A percentile compares a stretch with the other conserved stretches of the same genome.
Evolutionary conservation across 2,113 vertebrate genomes (phyloP).

Genomic region (Picathartes gymnocephalus): DNA sequence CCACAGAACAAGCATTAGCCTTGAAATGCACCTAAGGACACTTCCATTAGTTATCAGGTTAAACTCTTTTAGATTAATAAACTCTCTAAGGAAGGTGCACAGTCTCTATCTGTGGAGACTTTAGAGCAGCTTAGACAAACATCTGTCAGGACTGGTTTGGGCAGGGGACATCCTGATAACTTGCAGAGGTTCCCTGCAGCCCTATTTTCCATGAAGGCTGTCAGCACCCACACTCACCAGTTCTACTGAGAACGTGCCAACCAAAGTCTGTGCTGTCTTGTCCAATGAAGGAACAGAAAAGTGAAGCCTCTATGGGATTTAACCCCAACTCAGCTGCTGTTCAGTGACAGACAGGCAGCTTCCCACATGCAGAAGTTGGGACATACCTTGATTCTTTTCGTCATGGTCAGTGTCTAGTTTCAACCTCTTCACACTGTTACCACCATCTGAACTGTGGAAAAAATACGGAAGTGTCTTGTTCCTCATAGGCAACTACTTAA

Average conservation of each 20-base stretch:
- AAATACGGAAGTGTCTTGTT: slow-evolving; percentile 23
- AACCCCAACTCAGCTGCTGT: neutral
- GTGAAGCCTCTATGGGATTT: neutral
- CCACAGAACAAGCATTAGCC: neutral
- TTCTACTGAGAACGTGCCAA: neutral
- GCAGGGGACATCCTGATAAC: neutral
- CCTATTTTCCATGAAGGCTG: neutral
- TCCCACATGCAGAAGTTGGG: neutral
- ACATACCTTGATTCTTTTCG: slow-evolving; percentile 72
- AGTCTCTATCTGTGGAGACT: neutral
- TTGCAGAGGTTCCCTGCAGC: neutral
- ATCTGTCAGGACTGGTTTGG: neutral
- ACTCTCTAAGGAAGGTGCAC: neutral
- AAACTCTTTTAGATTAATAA: neutral
- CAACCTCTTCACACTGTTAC: slow-evolving; percentile 88
- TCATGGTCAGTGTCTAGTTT: slow-evolving; percentile 81
- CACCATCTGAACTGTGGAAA: slow-evolving; percentile 83
- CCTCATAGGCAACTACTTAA: neutral
- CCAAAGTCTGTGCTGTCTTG: neutral
- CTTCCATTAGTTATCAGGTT: neutral
- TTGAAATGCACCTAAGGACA: neutral
- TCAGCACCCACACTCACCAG: neutral
- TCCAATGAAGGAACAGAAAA: neutral
- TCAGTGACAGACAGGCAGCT: neutral
- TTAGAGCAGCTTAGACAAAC: neutral